These are phyloP conservation scores for Pontoporia blainvillei DNA, from an alignment of 2,113 vertebrate species.

Conservation along the genomic window DNA sequence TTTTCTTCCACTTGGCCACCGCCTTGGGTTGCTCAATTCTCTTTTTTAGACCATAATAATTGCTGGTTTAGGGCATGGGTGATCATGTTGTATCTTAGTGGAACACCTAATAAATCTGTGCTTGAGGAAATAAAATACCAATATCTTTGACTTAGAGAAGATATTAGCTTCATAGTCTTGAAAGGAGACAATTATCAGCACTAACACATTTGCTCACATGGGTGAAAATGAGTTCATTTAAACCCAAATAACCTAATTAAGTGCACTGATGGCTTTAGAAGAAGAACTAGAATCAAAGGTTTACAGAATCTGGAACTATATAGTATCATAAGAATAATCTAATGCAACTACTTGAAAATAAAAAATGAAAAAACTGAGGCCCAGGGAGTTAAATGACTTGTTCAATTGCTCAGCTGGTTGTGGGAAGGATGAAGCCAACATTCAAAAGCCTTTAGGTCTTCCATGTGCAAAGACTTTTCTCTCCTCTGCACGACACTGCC, in stretches of 20 bases:
- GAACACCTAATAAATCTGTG: neutral
- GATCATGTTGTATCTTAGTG: neutral
- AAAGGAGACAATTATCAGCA: neutral
- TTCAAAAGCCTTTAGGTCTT: neutral
- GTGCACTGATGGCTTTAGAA: neutral
- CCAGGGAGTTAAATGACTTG: neutral
- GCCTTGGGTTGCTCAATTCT: neutral
- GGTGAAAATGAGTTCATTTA: neutral
- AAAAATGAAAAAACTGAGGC: neutral
- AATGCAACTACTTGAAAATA: neutral
- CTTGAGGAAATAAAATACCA: neutral
- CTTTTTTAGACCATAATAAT: neutral
- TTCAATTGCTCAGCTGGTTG: neutral
- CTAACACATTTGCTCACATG: neutral
- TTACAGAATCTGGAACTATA: neutral
- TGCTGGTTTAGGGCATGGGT: neutral
- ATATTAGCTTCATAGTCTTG: neutral
- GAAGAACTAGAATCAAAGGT: neutral
- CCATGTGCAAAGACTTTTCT: neutral
- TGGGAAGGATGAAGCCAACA: neutral
- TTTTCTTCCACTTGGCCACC: neutral
- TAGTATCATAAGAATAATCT: neutral
- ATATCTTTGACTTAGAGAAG: neutral
- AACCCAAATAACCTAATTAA: constrained; percentile 10
- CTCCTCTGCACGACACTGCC: neutral